Evolutionary conservation across 2,797 vertebrate species (phyloP), one percentile per base, ranked within the genome.

Genomic region (Buceros bicornis): DNA sequence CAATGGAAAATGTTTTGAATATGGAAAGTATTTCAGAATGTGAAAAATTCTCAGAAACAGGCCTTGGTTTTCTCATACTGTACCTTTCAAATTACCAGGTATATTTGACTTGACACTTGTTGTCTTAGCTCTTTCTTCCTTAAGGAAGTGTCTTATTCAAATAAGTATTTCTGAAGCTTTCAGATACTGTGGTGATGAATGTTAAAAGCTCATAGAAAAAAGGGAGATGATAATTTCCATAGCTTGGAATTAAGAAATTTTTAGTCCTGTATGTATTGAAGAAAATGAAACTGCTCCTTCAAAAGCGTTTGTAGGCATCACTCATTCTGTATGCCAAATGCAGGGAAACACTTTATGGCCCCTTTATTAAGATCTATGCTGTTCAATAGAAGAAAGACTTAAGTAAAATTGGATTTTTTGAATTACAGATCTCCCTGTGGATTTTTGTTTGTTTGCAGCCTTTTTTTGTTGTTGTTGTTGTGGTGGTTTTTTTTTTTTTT

Each of bases 101-200:
- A n/a, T 65, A 70, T 93, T 92, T 87, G 88, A 93, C 77, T 82
- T 89, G 83, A 82, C 73, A 60, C 8, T 62, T 45, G 74, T 83
- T 88, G 72, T 93, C 80, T 94, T 89, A 87, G 73, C 10, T 57
- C 37, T 74, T 37, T 76, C 47, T 87, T 96, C 74, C 74, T 95
- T 84, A 80, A 92, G 82, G 66, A 87, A 90, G 10, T 79, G 10
- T 79, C 73, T 89, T 70, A 70, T 60, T 93, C 47, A 70, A 62
- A 22, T 70, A 89, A 86, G 43, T 84, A 72, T 79, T 95, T 79
- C 62, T 61, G 71, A 82, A 89, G 47, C 50, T 82, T 90, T 86
- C 54, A 79, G 69, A 37, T 93, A 16, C 17, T 26, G 25, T 58
- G 26, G 16, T 88, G 88, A 70, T 66, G 77, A 94, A 92, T 45